Evolutionary conservation across 2,888 invertebrate genomes (phyloP).

Genomic region (Zygaena filipendulae): DNA sequence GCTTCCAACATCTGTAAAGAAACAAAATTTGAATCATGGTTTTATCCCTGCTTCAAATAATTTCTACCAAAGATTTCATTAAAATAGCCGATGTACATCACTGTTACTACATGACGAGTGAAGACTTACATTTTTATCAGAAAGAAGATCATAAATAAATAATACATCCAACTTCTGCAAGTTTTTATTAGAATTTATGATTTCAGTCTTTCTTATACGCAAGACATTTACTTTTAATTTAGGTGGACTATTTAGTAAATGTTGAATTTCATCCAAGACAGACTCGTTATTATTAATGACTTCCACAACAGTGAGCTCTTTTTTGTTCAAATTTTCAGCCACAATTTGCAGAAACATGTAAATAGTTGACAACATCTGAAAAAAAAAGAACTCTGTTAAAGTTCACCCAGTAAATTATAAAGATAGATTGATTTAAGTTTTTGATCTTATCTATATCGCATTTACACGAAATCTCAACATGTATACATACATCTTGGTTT

Average conservation of each 20-base stretch:
- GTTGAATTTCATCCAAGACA: conserved; percentile 14
- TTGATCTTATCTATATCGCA: neutral
- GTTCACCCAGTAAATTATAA: conserved; percentile 1
- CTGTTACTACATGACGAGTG: no score
- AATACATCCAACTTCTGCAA: conserved; percentile 18
- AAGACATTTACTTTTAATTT: conserved; percentile 15
- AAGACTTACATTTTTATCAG: conserved; percentile 22
- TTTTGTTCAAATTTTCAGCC: conserved; percentile 24
- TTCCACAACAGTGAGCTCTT: conserved; percentile 20
- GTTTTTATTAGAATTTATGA: conserved; percentile 8
- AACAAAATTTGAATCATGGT: no score
- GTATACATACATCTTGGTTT: conserved; percentile 22
- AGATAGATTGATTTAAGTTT: no score
- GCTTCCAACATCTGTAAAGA: no score
- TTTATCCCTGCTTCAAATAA: no score
- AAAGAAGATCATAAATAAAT: conserved; percentile 19
- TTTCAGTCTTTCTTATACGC: conserved; percentile 11
- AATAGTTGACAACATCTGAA: conserved; percentile 20
- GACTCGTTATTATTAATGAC: conserved; percentile 14
- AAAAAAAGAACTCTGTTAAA: no score
- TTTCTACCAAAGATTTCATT: no score
- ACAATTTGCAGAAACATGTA: conserved; percentile 24
- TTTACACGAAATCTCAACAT: neutral
- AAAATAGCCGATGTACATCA: no score
- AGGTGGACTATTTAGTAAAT: conserved; percentile 14